Base-by-base conservation (phyloP, 1,140 invertebrate species). In the Anoplolepis gracilipes region DNA sequence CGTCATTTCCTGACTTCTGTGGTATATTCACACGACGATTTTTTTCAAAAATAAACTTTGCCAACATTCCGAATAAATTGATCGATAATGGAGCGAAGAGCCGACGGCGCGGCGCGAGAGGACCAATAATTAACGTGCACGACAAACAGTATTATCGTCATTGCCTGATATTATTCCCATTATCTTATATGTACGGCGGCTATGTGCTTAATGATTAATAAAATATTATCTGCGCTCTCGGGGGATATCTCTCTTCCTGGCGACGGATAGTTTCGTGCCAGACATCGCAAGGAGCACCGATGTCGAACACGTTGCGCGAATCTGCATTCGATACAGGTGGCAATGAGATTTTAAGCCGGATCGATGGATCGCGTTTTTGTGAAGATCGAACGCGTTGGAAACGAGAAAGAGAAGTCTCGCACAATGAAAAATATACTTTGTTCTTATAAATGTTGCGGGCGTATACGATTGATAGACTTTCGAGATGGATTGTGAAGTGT, bases 171-270 rank as follows among this genome's bases (percentile, higher is more conserved):
- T 93, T 92, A 92, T 92, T 92, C 78, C 86, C 92, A 93, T 93
- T 93, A 93, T 93, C 92, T 92, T 90, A 88, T 91, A 92, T 88
- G 89, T 88, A 86, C 87, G 84, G 70, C 88, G 85, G 90, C 88
- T 92, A 93, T 93, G 92, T 93, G 92, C 90, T 93, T 89, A 93
- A 93, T 92, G 92, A 93, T 93, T 93, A 93, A 93, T 93, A 92
- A 93, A 92, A 93, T 92, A 92, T 92, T 91, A 92, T 93, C 91
- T 91, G 86, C 84, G 89, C 87, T 82, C 87, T 82, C 78, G 57
- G 82, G 78, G 84, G 72, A 85, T 89, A 77, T 92, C 91, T 92
- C 86, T 89, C 85, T 84, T 86, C 89, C 82, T 88, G 89, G 78
- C 92, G 87, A 90, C 89, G 89, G 88, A 93, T 93, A 92, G 91